A percentile compares a stretch with the other conserved stretches of the same genome.
phyloP scores from a whole-genome alignment of 2,888 invertebrate species.

The Amaurobius ferox region DNA sequence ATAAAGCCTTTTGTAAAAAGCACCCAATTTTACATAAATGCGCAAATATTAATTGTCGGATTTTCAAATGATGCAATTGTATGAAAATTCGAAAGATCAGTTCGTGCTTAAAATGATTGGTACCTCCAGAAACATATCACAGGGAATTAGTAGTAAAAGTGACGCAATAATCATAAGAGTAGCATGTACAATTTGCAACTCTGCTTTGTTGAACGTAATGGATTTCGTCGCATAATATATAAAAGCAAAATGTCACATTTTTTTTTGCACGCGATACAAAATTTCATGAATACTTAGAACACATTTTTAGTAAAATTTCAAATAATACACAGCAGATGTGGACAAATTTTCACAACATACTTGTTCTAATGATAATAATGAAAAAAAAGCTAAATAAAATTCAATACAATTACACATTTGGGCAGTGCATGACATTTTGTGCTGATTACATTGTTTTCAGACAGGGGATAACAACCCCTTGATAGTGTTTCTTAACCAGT shows the following conservation, averaged over 20 bases:
- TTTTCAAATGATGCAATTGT: no score
- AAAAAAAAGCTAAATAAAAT: not conserved
- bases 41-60: no score
- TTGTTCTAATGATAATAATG: not conserved
- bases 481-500: not conserved
- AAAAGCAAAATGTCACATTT: not conserved
- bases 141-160: not conserved
- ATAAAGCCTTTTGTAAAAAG: no score
- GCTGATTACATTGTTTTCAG: constrained; percentile 8
- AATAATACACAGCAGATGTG: not conserved
- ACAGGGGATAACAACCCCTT: not conserved
- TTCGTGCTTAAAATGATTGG: not conserved
- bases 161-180: not conserved
- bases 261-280: not conserved
- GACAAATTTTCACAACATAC: not conserved
- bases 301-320: not conserved
- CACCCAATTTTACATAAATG: no score
- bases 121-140: not conserved
- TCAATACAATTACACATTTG: constrained; percentile 2
- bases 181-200: not conserved
- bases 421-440: constrained; percentile 14
- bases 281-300: not conserved
- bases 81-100: no score
- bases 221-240: not conserved
- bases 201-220: not conserved